A percentile compares a stretch with the other conserved stretches of the same genome.
phyloP scores from a whole-genome alignment of 2,888 invertebrate species.

The Steinernema hermaphroditum region DNA sequence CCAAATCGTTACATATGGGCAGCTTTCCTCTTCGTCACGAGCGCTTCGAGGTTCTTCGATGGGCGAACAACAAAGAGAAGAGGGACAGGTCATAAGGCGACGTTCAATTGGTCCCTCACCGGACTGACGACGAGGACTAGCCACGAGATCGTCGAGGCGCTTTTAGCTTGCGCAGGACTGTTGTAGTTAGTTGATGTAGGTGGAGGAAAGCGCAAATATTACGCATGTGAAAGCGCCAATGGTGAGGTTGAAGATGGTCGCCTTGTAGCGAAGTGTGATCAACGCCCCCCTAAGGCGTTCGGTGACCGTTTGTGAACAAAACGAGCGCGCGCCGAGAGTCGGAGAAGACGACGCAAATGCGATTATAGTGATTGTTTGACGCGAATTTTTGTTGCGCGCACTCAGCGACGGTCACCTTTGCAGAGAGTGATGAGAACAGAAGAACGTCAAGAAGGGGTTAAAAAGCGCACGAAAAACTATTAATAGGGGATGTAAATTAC shows the following conservation, averaged over 20 bases:
- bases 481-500: no score
- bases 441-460: no score
- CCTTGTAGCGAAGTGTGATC: no score
- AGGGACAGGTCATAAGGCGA: not conserved
- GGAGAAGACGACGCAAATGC: not conserved
- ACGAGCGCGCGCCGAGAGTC: conserved; percentile 5
- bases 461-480: no score
- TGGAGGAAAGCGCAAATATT: not conserved
- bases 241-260: not conserved
- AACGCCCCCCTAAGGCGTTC: conserved; percentile 1
- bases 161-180: no score
- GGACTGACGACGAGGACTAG: not conserved
- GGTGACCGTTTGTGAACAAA: not conserved
- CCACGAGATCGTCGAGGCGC: not conserved
- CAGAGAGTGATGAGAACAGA: no score
- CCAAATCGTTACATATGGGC: not conserved
- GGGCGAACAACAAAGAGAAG: not conserved
- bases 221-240: no score
- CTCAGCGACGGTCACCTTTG: no score
- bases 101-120: not conserved
- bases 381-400: conserved; percentile 3
- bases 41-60: not conserved
- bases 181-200: not conserved
- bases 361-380: conserved; percentile 14
- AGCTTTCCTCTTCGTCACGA: not conserved